Conservation (phyloP, 2,888 invertebrate species). For the Scrobipalpa costella region DNA sequence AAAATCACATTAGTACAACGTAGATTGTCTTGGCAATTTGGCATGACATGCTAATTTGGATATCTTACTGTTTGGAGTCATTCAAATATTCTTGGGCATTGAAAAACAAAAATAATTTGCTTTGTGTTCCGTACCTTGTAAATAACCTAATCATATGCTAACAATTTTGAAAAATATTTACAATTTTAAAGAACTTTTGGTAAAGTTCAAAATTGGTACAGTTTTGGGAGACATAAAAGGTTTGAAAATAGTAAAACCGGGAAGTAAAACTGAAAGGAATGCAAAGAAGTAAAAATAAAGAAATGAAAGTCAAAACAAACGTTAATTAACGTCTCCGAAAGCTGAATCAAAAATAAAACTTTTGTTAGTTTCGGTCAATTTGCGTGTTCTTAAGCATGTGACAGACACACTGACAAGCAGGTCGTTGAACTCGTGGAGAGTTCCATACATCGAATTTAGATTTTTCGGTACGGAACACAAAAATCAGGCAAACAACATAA, state of each 20-base stretch:
- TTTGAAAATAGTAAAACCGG: not conserved
- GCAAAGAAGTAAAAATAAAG: not conserved
- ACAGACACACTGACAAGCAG: conserved; percentile 47
- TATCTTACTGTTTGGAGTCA: conserved; percentile 10
- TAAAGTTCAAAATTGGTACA: conserved; percentile 8
- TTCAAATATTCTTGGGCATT: conserved; percentile 24
- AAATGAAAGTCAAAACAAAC: not conserved
- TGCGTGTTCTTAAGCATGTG: conserved; percentile 51
- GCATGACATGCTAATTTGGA: conserved; percentile 65
- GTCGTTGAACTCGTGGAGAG: conserved; percentile 20
- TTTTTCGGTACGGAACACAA: conserved; percentile 28
- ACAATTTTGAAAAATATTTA: conserved; percentile 19
- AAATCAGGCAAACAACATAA: conserved; percentile 30
- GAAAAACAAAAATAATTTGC: conserved; percentile 22
- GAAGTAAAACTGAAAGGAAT: not conserved
- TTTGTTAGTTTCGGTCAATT: conserved; percentile 47
- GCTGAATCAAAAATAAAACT: conserved; percentile 24
- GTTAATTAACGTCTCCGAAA: conserved; percentile 29
- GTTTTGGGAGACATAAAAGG: not conserved
- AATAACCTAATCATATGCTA: not conserved
- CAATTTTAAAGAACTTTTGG: not conserved
- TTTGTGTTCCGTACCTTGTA: conserved; percentile 26
- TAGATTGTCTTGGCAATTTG: conserved; percentile 41
- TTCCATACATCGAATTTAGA: conserved; percentile 12
- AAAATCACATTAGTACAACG: conserved; percentile 17